These are phyloP conservation scores for Calcarius lapponicus DNA, from an alignment of 2,797 vertebrate genomes.

Conservation along the genomic window DNA sequence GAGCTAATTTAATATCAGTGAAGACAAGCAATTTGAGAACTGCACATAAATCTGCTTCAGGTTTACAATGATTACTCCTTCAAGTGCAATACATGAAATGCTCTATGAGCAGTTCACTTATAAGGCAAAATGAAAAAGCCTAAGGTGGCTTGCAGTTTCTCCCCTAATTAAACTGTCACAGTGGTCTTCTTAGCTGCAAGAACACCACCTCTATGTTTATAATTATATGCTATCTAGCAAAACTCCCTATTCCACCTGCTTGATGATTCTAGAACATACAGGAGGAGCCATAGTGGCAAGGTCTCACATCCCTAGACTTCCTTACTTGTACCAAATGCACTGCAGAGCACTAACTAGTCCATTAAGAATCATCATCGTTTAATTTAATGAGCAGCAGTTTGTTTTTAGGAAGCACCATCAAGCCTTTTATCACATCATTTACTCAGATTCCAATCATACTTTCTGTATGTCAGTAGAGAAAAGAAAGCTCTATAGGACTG, in stretches of 20 bases:
- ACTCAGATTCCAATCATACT: not conserved
- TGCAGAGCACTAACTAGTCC: not conserved
- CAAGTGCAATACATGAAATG: not conserved
- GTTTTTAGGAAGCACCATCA: not conserved
- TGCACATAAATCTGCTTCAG: not conserved
- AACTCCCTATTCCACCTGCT: not conserved
- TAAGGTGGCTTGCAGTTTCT: not conserved
- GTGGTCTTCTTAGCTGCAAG: not conserved
- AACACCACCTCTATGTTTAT: not conserved
- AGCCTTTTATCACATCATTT: not conserved
- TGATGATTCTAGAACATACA: not conserved
- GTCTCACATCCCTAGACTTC: not conserved
- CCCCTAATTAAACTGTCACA: not conserved
- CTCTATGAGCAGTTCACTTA: not conserved
- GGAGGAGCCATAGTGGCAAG: not conserved
- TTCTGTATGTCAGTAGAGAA: not conserved
- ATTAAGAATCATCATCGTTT: not conserved
- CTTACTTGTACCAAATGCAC: not conserved
- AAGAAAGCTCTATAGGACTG: not conserved
- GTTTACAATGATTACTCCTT: not conserved
- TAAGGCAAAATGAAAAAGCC: not conserved
- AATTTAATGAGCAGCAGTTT: slow-evolving; percentile 3
- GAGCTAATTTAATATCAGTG: not conserved
- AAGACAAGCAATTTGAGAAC: not conserved
- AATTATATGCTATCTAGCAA: not conserved